Evolutionary conservation across 2,888 invertebrate genomes (phyloP).

Genomic region (Gerris lacustris): DNA sequence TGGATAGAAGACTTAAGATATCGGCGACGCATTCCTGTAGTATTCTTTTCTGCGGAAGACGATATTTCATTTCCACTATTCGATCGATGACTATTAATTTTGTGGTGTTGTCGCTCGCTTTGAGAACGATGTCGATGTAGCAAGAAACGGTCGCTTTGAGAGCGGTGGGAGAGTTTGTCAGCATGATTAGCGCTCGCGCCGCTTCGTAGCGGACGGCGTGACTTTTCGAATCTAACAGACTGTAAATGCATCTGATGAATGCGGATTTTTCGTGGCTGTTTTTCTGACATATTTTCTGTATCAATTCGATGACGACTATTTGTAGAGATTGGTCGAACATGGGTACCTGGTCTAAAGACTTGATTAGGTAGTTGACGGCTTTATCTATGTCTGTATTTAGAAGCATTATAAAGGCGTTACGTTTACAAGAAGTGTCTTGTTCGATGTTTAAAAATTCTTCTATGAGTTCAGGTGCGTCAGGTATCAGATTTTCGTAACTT

Average conservation of each 20-base stretch:
- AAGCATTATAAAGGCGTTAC: conserved; percentile 97
- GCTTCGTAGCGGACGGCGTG: conserved; percentile 97
- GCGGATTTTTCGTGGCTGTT: conserved; percentile 90
- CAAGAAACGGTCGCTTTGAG: conserved; percentile 94
- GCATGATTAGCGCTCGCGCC: conserved; percentile 90
- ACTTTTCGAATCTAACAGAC: conserved; percentile 83
- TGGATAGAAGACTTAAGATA: background rate
- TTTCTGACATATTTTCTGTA: conserved; percentile 96
- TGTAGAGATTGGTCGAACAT: conserved; percentile 94
- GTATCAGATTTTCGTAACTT: conserved; percentile 95
- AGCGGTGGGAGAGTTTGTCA: conserved; percentile 94
- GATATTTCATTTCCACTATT: background rate
- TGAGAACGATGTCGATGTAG: conserved; percentile 97
- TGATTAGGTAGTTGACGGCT: conserved; percentile 81
- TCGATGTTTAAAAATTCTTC: conserved; percentile 88
- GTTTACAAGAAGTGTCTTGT: conserved; percentile 96
- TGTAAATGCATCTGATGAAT: conserved; percentile 97
- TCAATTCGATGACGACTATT: conserved; percentile 93
- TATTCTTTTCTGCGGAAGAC: background rate
- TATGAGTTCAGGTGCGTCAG: conserved; percentile 94
- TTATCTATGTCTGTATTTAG: conserved; percentile 91
- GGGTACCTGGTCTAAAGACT: conserved; percentile 86
- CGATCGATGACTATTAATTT: conserved; percentile 88
- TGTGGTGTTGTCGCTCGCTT: conserved; percentile 98
- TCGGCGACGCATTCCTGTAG: background rate